Percentiles rank a stretch among this genome's conserved stretches.
Conservation (phyloP, 2,113 vertebrate species). For the Mustela lutreola region DNA sequence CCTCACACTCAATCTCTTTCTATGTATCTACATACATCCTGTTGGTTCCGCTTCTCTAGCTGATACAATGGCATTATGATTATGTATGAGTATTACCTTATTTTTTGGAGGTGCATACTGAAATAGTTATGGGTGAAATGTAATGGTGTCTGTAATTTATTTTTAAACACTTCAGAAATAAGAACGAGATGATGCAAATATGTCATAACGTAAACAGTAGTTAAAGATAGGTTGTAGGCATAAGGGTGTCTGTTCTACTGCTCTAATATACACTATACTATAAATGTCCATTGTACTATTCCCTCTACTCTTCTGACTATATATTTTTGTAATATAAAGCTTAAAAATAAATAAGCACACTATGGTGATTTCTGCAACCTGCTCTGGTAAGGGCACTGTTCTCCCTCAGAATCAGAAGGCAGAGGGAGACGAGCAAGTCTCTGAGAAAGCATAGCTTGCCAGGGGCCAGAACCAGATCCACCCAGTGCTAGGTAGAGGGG, state of each 20-base stretch:
- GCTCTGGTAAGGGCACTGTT: not conserved
- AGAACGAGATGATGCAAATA: not conserved
- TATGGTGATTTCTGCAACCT: not conserved
- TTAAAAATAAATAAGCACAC: not conserved
- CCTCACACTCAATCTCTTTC: not conserved
- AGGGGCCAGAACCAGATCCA: not conserved
- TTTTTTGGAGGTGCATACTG: not conserved
- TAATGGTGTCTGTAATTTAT: not conserved
- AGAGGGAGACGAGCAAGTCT: not conserved
- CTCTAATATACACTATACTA: not conserved
- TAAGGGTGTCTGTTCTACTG: not conserved
- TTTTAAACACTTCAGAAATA: constrained; percentile 3
- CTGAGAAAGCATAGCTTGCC: not conserved
- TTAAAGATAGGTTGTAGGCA: not conserved
- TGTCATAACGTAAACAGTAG: not conserved
- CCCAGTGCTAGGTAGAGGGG: not conserved
- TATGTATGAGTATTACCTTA: not conserved
- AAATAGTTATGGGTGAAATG: constrained; percentile 15
- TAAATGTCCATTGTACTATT: not conserved
- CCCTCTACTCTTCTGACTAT: not conserved
- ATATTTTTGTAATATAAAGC: not conserved
- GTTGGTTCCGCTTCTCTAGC: not conserved
- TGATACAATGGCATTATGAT: not conserved
- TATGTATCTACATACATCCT: not conserved
- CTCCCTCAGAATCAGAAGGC: not conserved